Percentiles rank a stretch among this genome's conserved stretches.
Evolutionary conservation across 2,797 vertebrate genomes (phyloP).

Genomic region (Acanthurus leucopareius): DNA sequence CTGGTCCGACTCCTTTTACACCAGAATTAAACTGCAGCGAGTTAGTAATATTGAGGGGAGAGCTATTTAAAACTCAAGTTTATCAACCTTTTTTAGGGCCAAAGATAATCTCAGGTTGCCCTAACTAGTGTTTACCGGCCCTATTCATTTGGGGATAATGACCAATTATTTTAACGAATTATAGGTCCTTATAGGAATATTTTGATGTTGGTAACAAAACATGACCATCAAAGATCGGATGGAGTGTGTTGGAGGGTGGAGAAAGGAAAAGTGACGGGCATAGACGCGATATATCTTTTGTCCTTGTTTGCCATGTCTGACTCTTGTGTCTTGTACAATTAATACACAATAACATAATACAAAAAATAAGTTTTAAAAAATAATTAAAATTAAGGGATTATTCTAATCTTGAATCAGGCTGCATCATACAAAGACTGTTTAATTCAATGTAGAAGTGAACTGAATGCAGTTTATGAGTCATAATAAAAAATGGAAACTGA

Average conservation of each 20-base stretch:
- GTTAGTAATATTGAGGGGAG: conserved; percentile 18
- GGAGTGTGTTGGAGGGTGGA: too few species aligned
- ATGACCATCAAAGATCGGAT: too few species aligned
- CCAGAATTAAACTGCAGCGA: conserved; percentile 40
- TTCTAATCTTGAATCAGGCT: neutral
- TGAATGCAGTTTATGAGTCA: neutral
- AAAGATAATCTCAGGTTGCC: neutral
- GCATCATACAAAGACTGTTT: neutral
- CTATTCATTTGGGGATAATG: neutral
- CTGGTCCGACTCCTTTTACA: conserved; percentile 71
- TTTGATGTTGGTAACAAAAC: neutral
- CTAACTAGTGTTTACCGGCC: neutral
- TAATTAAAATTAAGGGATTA: neutral
- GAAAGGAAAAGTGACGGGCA: too few species aligned
- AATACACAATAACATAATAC: too few species aligned
- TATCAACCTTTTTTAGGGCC: neutral
- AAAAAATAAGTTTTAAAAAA: neutral
- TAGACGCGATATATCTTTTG: too few species aligned
- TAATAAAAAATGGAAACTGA: neutral
- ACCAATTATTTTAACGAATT: neutral
- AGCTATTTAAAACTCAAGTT: conserved; percentile 25
- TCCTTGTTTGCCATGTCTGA: too few species aligned
- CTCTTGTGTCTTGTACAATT: too few species aligned
- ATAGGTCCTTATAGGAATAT: neutral
- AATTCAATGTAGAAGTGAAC: neutral